phyloP scores from a whole-genome alignment of 2,888 invertebrate genomes.

The Lordiphosa andalusiaca region DNA sequence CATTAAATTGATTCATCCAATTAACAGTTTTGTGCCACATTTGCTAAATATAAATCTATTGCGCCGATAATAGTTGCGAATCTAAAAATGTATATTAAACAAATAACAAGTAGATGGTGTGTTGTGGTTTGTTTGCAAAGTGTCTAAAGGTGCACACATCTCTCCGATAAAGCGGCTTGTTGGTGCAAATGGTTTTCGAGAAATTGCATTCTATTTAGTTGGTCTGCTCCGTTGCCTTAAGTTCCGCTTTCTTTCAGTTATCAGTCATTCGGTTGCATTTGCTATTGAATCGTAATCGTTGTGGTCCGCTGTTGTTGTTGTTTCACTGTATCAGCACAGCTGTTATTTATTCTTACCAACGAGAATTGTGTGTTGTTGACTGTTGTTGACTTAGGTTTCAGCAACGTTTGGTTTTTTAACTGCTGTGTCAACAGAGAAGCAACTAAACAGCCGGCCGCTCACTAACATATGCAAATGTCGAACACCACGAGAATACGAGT shows the following conservation, averaged over 20 bases:
- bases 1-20: constrained; percentile 16
- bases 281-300: constrained; percentile 4
- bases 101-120: not conserved
- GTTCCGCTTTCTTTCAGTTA: not conserved
- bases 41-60: constrained; percentile 8
- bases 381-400: constrained; percentile 25
- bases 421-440: constrained; percentile 30
- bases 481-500: not conserved
- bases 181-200: not conserved
- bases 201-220: not conserved
- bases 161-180: not conserved
- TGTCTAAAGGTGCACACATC: constrained; percentile 1
- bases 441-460: not conserved
- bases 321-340: constrained; percentile 30
- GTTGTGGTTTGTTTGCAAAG: constrained; percentile 4
- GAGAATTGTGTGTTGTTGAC: constrained; percentile 1
- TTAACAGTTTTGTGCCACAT: constrained; percentile 25
- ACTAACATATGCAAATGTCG: constrained; percentile 5
- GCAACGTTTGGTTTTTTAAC: constrained; percentile 7
- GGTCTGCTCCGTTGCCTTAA: not conserved
- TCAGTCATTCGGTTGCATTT: constrained; percentile 5
- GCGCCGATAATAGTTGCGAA: constrained; percentile 15
- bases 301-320: not conserved
- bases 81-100: not conserved
- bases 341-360: constrained; percentile 29